phyloP scores from a whole-genome alignment of 64 coral and sea anemone species.

The Montipora efflorescens region DNA sequence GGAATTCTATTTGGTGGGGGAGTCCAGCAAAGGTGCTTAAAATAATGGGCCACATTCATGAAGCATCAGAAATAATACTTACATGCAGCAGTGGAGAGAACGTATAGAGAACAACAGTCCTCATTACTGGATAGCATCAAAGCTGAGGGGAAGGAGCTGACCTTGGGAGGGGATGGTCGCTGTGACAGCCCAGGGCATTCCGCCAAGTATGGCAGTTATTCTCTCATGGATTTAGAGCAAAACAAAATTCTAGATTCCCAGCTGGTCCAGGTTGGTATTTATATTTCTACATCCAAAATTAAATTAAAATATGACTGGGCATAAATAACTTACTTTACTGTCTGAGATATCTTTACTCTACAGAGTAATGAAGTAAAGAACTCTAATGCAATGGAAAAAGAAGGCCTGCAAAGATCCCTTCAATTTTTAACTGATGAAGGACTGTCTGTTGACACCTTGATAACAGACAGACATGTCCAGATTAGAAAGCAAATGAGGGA shows the following conservation, averaged over 20 bases:
- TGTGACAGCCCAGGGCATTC: constrained; percentile 39
- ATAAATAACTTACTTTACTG: no score
- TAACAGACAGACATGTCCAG: no score
- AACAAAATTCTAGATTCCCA: constrained; percentile 40
- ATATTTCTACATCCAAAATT: not conserved
- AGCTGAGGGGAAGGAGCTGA: constrained; percentile 9
- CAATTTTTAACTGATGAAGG: not conserved
- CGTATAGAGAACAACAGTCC: constrained; percentile 25
- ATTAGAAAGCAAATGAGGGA: no score
- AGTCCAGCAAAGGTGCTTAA: constrained; percentile 54
- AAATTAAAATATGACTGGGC: no score
- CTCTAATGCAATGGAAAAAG: no score
- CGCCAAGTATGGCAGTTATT: constrained; percentile 5
- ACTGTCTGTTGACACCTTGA: no score
- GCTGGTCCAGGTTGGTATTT: constrained; percentile 28
- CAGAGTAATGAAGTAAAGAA: no score
- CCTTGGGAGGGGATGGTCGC: constrained; percentile 31
- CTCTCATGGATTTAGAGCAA: constrained; percentile 15
- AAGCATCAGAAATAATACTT: constrained; percentile 23
- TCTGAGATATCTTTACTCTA: no score
- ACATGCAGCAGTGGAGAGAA: constrained; percentile 40
- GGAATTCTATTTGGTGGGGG: constrained; percentile 44
- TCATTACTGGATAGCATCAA: constrained; percentile 6
- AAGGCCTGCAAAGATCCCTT: no score
- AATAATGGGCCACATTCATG: constrained; percentile 59